A percentile compares a stretch with the other conserved stretches of the same genome.
phyloP scores from a whole-genome alignment of 2,888 invertebrate genomes.

The Tetragonula carbonaria region DNA sequence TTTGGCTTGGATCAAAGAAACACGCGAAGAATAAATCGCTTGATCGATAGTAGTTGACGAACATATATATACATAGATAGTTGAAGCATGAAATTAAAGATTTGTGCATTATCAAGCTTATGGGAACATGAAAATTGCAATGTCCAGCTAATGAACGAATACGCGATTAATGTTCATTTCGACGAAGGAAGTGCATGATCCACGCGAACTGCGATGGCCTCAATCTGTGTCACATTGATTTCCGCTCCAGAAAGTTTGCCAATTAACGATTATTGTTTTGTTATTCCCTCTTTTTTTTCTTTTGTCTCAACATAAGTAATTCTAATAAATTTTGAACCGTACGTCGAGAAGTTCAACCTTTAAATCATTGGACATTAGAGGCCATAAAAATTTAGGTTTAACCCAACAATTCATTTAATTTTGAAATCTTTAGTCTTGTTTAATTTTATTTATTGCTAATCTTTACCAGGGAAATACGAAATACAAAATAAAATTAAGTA shows the following conservation, averaged over 20 bases:
- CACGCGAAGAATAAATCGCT: not conserved
- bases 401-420: too few species aligned
- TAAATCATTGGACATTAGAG: too few species aligned
- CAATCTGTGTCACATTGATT: constrained; percentile 75
- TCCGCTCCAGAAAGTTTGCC: constrained; percentile 80
- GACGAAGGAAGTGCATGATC: constrained; percentile 48
- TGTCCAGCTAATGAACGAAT: constrained; percentile 42
- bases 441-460: too few species aligned
- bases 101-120: constrained; percentile 39
- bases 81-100: constrained; percentile 31
- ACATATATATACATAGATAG: not conserved
- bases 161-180: constrained; percentile 43
- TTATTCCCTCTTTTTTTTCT: not conserved
- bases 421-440: too few species aligned
- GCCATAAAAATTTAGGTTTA: too few species aligned
- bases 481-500: too few species aligned
- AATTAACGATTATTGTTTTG: constrained; percentile 69
- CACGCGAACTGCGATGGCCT: constrained; percentile 50
- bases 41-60: not conserved
- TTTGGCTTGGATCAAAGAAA: not conserved
- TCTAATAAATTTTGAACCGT: not conserved
- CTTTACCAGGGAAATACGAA: too few species aligned
- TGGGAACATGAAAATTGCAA: constrained; percentile 53
- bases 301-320: too few species aligned
- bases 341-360: too few species aligned